A percentile compares a stretch with the other conserved stretches of the same genome.
phyloP scores from a whole-genome alignment of 2,888 invertebrate species.

The Galerucella calmariensis region DNA sequence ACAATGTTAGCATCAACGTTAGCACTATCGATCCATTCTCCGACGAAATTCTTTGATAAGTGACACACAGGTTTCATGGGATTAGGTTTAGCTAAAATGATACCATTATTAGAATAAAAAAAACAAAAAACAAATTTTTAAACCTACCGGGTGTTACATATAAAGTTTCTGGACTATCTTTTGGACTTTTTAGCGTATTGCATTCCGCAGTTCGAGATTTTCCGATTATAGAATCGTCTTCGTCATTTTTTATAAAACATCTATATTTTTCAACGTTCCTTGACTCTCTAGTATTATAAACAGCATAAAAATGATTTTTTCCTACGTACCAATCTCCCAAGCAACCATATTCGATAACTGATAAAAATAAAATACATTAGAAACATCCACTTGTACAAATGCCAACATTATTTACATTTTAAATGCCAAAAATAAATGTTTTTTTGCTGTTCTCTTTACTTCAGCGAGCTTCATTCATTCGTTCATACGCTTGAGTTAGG shows the following conservation, averaged over 20 bases:
- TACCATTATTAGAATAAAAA: background rate
- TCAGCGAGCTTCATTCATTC: no score
- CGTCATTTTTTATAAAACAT: conserved; percentile 93
- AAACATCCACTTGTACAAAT: background rate
- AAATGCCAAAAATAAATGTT: no score
- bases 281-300: conserved; percentile 96
- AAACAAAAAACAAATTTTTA: no score
- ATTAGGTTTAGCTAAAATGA: conserved; percentile 76
- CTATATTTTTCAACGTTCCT: conserved; percentile 94
- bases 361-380: conserved; percentile 29
- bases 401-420: no score
- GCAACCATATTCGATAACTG: conserved; percentile 90
- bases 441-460: no score
- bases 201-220: conserved; percentile 95
- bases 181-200: conserved; percentile 89
- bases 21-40: conserved; percentile 97
- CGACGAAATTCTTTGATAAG: conserved; percentile 91
- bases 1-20: conserved; percentile 94
- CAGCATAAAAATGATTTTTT: conserved; percentile 96
- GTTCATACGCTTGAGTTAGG: no score
- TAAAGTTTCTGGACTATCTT: conserved; percentile 91
- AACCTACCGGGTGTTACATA: conserved; percentile 80
- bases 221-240: conserved; percentile 91
- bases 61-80: conserved; percentile 91
- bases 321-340: conserved; percentile 95